A percentile compares a stretch with the other conserved stretches of the same genome.
Evolutionary conservation across 2,888 invertebrate species (phyloP).

Genomic region (Temnothorax ravouxi): DNA sequence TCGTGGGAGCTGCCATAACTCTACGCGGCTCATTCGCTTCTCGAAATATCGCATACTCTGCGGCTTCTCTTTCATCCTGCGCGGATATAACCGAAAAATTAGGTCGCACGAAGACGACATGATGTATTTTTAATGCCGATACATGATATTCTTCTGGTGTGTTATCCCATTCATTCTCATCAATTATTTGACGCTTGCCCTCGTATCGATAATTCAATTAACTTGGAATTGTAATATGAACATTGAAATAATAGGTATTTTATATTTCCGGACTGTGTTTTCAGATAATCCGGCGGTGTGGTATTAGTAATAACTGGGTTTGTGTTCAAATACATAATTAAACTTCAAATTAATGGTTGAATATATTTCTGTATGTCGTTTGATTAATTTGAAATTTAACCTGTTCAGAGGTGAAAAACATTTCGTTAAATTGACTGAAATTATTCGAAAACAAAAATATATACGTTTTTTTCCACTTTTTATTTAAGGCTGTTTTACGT

Average conservation of each 20-base stretch:
- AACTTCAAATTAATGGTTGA: constrained; percentile 27
- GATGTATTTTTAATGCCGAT: constrained; percentile 21
- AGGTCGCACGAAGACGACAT: constrained; percentile 21
- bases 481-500: too few species aligned
- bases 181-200: constrained; percentile 9
- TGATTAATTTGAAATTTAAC: constrained; percentile 40
- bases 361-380: constrained; percentile 23
- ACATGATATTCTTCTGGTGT: neutral
- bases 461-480: too few species aligned
- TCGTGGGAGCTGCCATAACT: constrained; percentile 15
- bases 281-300: constrained; percentile 3
- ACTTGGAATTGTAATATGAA: constrained; percentile 31
- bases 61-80: neutral
- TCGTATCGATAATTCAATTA: constrained; percentile 38
- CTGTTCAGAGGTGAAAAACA: constrained; percentile 1
- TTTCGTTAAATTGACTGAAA: constrained; percentile 1
- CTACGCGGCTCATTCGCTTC: neutral
- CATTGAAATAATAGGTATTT: constrained; percentile 24
- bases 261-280: neutral
- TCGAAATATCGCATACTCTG: neutral
- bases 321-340: constrained; percentile 13
- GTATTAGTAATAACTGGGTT: constrained; percentile 13
- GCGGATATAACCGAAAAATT: constrained; percentile 9
- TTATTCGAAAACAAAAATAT: neutral
- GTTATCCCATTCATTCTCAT: neutral